phyloP scores from a whole-genome alignment of 2,888 invertebrate genomes.

The Calliphora vomitoria region DNA sequence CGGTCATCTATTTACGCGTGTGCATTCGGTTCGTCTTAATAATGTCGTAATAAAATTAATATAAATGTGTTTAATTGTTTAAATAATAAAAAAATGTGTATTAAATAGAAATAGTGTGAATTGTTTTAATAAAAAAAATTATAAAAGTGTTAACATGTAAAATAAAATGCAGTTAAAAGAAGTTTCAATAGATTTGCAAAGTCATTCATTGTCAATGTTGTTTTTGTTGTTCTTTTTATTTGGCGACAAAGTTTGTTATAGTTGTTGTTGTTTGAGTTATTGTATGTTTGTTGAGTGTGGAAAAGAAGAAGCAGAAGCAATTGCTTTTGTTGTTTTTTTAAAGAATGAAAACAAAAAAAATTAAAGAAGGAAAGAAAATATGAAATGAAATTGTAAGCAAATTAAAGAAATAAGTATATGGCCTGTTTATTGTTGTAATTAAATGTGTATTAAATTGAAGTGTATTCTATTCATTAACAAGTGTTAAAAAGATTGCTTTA shows the following conservation, averaged over 20 bases:
- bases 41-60: background rate
- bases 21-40: background rate
- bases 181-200: background rate
- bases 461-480: background rate
- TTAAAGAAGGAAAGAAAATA: constrained; percentile 9
- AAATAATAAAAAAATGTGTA: background rate
- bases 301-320: background rate
- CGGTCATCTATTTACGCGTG: background rate
- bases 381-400: background rate
- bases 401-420: background rate
- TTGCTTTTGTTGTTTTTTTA: background rate
- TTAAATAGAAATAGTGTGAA: background rate
- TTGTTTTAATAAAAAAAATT: background rate
- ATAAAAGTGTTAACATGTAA: background rate
- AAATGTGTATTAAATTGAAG: constrained; percentile 7
- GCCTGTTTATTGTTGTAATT: constrained; percentile 21
- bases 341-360: background rate
- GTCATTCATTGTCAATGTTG: background rate
- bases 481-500: background rate
- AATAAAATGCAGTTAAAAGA: background rate
- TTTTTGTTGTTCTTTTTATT: background rate
- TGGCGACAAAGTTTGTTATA: background rate
- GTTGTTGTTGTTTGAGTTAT: background rate
- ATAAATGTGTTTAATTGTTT: background rate
- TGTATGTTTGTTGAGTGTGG: background rate